Conservation (phyloP, 2,888 invertebrate genomes). For the Nycteola revayana region DNA sequence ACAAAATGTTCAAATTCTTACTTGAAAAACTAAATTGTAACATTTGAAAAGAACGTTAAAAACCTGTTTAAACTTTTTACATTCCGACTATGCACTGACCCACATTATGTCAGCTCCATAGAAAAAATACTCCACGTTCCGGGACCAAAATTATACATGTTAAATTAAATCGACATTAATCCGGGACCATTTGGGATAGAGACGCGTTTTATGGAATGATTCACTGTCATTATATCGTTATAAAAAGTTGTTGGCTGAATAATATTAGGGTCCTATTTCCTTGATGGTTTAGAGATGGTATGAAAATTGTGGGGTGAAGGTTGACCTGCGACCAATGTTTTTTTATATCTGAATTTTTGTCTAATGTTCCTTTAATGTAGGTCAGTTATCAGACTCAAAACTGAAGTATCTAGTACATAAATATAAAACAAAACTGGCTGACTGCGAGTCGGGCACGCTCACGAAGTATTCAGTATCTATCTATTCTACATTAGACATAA, state of each 20-base stretch:
- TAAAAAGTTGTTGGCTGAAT: constrained; percentile 51
- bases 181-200: constrained; percentile 63
- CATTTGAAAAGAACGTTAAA: too few relatives aligned
- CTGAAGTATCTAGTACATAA: too few relatives aligned
- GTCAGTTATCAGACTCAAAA: too few relatives aligned
- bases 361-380: too few relatives aligned
- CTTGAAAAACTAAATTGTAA: too few relatives aligned
- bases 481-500: too few relatives aligned
- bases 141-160: constrained; percentile 74
- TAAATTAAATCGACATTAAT: constrained; percentile 81
- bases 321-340: too few relatives aligned
- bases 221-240: constrained; percentile 75
- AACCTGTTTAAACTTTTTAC: too few relatives aligned
- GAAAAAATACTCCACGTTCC: constrained; percentile 22
- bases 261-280: constrained; percentile 36
- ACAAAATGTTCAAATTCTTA: too few relatives aligned
- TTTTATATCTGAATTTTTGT: background rate
- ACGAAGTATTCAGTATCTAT: too few relatives aligned
- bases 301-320: constrained; percentile 9
- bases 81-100: constrained; percentile 1
- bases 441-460: too few relatives aligned
- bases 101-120: constrained; percentile 19
- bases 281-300: constrained; percentile 13
- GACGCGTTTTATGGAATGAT: constrained; percentile 57
- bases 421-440: too few relatives aligned